Evolutionary conservation across 2,797 vertebrate genomes (phyloP).

Genomic region (Danio kyathit): DNA sequence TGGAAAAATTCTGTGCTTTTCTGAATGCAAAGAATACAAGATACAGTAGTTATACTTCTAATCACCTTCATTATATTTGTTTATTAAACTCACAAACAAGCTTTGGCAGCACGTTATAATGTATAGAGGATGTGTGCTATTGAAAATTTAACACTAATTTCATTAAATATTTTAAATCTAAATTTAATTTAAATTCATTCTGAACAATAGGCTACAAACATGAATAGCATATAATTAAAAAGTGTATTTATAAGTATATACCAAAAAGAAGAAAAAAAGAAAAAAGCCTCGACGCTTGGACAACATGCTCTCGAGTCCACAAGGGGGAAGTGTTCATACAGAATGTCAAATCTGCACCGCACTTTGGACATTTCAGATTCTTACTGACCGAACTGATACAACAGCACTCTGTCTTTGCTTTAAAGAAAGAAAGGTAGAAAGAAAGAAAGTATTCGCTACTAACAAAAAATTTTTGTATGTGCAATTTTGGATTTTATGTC

Average conservation of each 20-base stretch:
- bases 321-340: constrained; percentile 70
- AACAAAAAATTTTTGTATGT: background rate
- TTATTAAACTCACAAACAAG: background rate
- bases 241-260: too few relatives aligned
- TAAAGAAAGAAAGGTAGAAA: too few relatives aligned
- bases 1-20: background rate
- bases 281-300: background rate
- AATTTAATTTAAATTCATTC: background rate
- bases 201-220: background rate
- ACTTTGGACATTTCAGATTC: background rate
- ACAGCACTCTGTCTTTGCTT: background rate
- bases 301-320: constrained; percentile 54
- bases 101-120: background rate
- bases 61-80: background rate
- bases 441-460: background rate
- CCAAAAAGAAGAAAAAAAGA: background rate
- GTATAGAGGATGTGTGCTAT: too few relatives aligned
- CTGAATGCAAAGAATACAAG: background rate
- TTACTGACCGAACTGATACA: background rate
- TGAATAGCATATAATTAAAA: background rate
- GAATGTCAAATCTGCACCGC: constrained; percentile 31
- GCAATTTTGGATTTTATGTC: background rate
- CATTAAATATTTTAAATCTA: background rate
- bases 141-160: background rate
- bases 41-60: background rate